Percentiles rank a stretch among this genome's conserved stretches.
Conservation (phyloP, 2,888 invertebrate species). For the Drosophila rubida region DNA sequence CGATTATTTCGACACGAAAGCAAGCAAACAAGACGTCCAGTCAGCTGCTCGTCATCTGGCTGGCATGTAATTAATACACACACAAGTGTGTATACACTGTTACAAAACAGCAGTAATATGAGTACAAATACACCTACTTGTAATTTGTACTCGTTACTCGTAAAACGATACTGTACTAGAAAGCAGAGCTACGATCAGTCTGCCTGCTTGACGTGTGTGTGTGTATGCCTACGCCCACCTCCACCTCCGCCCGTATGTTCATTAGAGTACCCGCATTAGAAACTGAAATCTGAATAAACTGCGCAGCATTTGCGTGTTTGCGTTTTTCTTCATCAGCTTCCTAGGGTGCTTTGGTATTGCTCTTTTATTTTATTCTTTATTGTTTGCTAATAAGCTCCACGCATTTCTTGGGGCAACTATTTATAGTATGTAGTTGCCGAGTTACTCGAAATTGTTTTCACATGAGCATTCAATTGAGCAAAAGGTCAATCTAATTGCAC, state of each 20-base stretch:
- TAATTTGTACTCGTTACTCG: background rate
- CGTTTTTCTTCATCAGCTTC: background rate
- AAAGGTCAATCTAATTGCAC: constrained; percentile 75
- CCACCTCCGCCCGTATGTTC: constrained; percentile 21
- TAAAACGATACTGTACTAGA: background rate
- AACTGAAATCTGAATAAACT: constrained; percentile 38
- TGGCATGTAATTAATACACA: constrained; percentile 3
- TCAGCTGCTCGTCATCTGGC: constrained; percentile 21
- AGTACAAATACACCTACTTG: background rate
- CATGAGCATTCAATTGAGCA: constrained; percentile 60
- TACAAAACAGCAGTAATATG: constrained; percentile 5
- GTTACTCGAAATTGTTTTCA: constrained; percentile 42
- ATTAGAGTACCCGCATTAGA: constrained; percentile 12
- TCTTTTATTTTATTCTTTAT: background rate
- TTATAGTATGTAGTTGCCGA: constrained; percentile 24
- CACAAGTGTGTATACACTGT: background rate
- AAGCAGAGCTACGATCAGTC: background rate
- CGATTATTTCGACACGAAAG: constrained; percentile 33
- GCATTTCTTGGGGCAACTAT: constrained; percentile 26
- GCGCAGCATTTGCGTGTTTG: constrained; percentile 54
- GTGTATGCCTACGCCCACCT: constrained; percentile 20
- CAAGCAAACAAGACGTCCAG: background rate
- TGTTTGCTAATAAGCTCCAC: constrained; percentile 12
- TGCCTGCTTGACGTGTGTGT: background rate
- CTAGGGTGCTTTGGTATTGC: background rate